Percentiles rank a stretch among this genome's conserved stretches.
Evolutionary conservation across 64 coral and sea anemone species (phyloP).

Genomic region (Anthopleura sola): DNA sequence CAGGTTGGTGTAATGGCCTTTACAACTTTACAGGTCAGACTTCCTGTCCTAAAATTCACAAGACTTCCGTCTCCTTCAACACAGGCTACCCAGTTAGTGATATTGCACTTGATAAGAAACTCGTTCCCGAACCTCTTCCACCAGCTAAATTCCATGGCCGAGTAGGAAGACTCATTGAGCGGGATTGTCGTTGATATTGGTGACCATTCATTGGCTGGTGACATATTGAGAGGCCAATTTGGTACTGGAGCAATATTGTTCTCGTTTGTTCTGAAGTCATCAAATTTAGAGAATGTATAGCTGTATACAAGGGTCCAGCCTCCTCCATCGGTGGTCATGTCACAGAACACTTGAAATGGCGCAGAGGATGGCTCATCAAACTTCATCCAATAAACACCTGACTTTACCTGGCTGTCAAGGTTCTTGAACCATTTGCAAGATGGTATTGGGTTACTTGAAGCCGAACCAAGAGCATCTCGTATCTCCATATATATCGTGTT

Average conservation of each 20-base stretch:
- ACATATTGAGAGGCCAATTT: not conserved
- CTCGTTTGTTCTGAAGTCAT: not conserved
- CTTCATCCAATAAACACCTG: not conserved
- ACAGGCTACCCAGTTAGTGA: constrained; percentile 44
- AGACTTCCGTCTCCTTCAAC: constrained; percentile 37
- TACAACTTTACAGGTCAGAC: constrained; percentile 29
- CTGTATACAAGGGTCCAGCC: constrained; percentile 11
- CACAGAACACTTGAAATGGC: not conserved
- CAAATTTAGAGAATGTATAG: not conserved
- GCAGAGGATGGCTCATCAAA: not conserved
- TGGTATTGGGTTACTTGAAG: not conserved
- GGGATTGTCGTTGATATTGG: not conserved
- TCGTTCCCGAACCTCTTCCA: not conserved
- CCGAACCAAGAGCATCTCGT: too few species aligned
- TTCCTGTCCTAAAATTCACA: constrained; percentile 28
- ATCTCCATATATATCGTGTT: too few species aligned
- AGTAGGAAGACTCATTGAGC: not conserved
- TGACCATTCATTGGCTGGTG: not conserved
- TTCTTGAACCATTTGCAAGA: not conserved
- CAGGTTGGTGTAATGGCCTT: constrained; percentile 24
- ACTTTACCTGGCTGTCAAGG: not conserved
- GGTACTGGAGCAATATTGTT: not conserved
- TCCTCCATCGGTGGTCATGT: constrained; percentile 10
- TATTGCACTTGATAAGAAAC: constrained; percentile 20
- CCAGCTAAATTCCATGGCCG: not conserved